Evolutionary conservation across 2,888 invertebrate genomes (phyloP).

Genomic region (Rotaria magnacalcarata): DNA sequence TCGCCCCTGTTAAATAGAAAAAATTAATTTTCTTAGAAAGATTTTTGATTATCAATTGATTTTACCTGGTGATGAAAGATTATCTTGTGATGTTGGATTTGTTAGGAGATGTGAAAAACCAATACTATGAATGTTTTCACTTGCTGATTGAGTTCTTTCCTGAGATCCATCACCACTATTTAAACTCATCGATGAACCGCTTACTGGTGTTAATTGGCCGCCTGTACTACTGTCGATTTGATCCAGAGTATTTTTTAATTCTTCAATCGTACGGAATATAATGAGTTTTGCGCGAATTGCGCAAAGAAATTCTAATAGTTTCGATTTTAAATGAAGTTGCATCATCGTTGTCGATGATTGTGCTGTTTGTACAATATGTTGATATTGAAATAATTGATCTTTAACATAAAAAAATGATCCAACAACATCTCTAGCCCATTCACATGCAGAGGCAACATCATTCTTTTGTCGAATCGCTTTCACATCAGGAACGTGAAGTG

Average conservation of each 20-base stretch:
- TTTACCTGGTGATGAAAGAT: neutral
- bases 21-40: neutral
- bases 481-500: neutral
- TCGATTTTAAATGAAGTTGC: constrained; percentile 26
- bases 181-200: neutral
- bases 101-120: neutral
- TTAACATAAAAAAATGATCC: constrained; percentile 27
- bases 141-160: neutral
- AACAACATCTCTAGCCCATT: constrained; percentile 13
- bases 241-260: constrained; percentile 15
- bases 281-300: neutral
- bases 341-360: constrained; percentile 14
- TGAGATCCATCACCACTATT: neutral
- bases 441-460: constrained; percentile 31
- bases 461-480: constrained; percentile 9
- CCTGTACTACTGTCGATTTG: constrained; percentile 11
- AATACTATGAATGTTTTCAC: neutral
- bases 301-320: constrained; percentile 35
- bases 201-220: neutral
- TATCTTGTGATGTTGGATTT: neutral
- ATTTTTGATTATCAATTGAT: no score
- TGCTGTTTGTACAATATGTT: constrained; percentile 27
- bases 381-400: constrained; percentile 16
- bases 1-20: neutral
- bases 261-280: neutral